Conservation (phyloP, 2,113 vertebrate species). For the Phasianus colchicus region DNA sequence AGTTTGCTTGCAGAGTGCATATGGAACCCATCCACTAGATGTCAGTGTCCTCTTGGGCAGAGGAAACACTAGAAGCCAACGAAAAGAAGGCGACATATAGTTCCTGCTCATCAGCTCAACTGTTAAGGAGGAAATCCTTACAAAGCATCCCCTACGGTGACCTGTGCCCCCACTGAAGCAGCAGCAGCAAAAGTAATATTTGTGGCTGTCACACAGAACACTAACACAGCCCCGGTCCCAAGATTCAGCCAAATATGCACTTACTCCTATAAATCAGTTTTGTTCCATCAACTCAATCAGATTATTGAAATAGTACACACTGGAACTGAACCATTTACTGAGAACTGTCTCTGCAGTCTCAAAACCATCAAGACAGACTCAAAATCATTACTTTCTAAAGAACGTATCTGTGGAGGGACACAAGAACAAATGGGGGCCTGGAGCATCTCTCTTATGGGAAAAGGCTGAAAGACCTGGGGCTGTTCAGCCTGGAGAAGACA, state of each 20-base stretch:
- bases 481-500: no score
- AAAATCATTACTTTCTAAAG: no score
- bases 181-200: neutral
- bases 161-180: neutral
- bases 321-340: neutral
- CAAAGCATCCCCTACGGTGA: neutral
- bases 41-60: conserved; percentile 61
- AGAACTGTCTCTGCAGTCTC: neutral
- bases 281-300: neutral
- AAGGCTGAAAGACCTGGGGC: neutral
- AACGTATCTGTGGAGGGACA: neutral
- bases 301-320: neutral
- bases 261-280: neutral
- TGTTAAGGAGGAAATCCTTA: neutral
- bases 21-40: conserved; percentile 62
- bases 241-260: neutral
- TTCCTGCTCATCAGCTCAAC: neutral
- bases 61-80: neutral
- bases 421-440: no score
- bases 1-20: neutral
- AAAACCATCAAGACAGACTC: neutral
- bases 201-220: neutral
- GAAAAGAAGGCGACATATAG: accelerated
- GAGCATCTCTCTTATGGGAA: no score
- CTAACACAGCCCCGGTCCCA: neutral